These are phyloP conservation scores for Salvelinus namaycush DNA, from an alignment of 2,113 vertebrate species.

Conservation along the genomic window DNA sequence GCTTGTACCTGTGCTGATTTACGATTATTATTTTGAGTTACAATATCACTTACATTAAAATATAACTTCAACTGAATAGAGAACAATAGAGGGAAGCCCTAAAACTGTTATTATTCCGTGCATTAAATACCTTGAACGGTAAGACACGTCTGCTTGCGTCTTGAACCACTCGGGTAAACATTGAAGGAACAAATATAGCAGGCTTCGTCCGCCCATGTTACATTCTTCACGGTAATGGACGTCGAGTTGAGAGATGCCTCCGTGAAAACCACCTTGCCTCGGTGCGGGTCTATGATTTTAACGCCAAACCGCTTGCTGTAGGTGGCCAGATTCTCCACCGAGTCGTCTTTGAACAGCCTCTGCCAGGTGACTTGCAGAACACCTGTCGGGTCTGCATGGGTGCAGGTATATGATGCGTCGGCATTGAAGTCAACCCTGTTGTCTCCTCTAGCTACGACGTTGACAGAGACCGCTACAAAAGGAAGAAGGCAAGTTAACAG, in stretches of 20 bases:
- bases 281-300: conserved; percentile 39
- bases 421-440: conserved; percentile 20
- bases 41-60: too few relatives aligned
- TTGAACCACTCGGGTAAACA: conserved; percentile 63
- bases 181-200: conserved; percentile 73
- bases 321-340: conserved; percentile 51
- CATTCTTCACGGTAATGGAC: conserved; percentile 52
- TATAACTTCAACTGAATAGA: too few relatives aligned
- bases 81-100: too few relatives aligned
- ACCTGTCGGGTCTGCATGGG: conserved; percentile 24
- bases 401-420: conserved; percentile 33
- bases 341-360: conserved; percentile 3
- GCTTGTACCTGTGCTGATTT: too few relatives aligned
- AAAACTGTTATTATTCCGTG: too few relatives aligned
- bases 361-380: conserved; percentile 70
- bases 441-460: not conserved
- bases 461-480: conserved; percentile 20
- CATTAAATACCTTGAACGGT: conserved; percentile 61
- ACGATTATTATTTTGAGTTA: too few relatives aligned
- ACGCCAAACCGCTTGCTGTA: conserved; percentile 52
- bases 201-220: conserved; percentile 62
- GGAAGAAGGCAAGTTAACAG: not conserved
- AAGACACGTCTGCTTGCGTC: conserved; percentile 55
- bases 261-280: conserved; percentile 38
- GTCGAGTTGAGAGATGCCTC: conserved; percentile 48